Conservation (phyloP, 92 coral and sea anemone species). For the Epizoanthus stellaris region DNA sequence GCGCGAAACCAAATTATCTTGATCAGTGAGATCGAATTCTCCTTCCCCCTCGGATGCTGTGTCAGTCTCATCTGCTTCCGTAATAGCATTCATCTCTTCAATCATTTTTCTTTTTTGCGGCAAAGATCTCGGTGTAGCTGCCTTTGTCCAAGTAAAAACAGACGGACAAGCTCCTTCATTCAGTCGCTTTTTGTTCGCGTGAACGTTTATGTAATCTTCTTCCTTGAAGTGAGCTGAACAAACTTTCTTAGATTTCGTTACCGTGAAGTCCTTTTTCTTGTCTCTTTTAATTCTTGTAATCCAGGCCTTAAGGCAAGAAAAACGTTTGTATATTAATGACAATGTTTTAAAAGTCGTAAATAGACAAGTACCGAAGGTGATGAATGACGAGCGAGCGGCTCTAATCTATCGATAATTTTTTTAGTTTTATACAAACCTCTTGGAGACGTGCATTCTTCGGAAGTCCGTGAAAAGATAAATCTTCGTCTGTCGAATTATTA, state of each 20-base stretch:
- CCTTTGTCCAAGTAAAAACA: too few relatives aligned
- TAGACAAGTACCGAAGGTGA: too few relatives aligned
- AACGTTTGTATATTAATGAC: not conserved
- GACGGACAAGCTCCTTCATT: not conserved
- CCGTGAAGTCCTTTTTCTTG: conserved; percentile 51
- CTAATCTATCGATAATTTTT: not conserved
- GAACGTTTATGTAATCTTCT: too few relatives aligned
- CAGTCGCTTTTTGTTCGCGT: not conserved
- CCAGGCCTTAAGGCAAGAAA: conserved; percentile 47
- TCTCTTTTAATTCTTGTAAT: conserved; percentile 60
- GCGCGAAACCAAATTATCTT: too few relatives aligned
- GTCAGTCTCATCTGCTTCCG: too few relatives aligned
- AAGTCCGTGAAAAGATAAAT: conserved; percentile 58
- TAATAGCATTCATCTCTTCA: too few relatives aligned
- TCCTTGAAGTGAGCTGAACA: not conserved
- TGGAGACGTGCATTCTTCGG: conserved; percentile 49
- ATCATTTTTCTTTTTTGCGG: not conserved
- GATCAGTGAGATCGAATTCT: too few relatives aligned
- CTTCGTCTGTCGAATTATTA: conserved; percentile 48
- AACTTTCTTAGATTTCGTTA: not conserved
- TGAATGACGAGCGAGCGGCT: too few relatives aligned
- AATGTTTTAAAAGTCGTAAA: not conserved
- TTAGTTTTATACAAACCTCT: conserved; percentile 30
- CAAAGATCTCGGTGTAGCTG: not conserved
- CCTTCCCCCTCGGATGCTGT: too few relatives aligned